A percentile compares a stretch with the other conserved stretches of the same genome.
Evolutionary conservation across 2,797 vertebrate genomes (phyloP).

Genomic region (Oceanodroma leucorhoa): DNA sequence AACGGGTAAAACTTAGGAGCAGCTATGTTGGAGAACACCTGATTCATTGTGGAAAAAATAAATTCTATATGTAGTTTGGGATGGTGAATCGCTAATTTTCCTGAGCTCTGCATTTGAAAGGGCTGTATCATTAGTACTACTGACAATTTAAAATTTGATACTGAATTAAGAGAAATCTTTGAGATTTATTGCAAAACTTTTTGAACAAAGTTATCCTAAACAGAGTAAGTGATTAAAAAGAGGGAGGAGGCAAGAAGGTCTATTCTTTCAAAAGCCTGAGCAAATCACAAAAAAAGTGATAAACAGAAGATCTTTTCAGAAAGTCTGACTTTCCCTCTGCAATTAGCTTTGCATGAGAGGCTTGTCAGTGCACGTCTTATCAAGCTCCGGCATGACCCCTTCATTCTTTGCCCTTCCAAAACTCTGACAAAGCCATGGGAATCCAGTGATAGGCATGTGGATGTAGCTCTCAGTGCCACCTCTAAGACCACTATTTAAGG

Average conservation of each 20-base stretch:
- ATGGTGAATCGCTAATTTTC: not conserved
- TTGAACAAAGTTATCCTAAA: not conserved
- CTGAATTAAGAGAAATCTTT: not conserved
- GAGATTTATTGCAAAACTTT: not conserved
- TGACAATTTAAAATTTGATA: not conserved
- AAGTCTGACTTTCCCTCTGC: not conserved
- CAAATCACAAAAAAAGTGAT: not conserved
- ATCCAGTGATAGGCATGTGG: not conserved
- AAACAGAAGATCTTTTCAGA: conserved; percentile 23
- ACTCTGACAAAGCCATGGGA: not conserved
- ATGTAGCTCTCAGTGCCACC: not conserved
- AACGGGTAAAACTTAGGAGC: not conserved
- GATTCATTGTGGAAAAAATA: not conserved
- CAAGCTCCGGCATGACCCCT: not conserved
- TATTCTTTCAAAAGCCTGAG: not conserved
- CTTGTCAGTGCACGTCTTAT: not conserved
- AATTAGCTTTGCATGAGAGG: conserved; percentile 19
- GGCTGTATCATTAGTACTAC: not conserved
- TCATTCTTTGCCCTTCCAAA: not conserved
- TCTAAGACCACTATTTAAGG: not conserved
- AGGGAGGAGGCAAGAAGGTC: not conserved
- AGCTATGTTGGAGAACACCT: not conserved
- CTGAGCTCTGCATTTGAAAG: not conserved
- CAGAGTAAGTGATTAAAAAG: not conserved
- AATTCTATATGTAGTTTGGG: not conserved